Conservation (phyloP, 1,140 invertebrate genomes). For the Papilio xuthus region DNA sequence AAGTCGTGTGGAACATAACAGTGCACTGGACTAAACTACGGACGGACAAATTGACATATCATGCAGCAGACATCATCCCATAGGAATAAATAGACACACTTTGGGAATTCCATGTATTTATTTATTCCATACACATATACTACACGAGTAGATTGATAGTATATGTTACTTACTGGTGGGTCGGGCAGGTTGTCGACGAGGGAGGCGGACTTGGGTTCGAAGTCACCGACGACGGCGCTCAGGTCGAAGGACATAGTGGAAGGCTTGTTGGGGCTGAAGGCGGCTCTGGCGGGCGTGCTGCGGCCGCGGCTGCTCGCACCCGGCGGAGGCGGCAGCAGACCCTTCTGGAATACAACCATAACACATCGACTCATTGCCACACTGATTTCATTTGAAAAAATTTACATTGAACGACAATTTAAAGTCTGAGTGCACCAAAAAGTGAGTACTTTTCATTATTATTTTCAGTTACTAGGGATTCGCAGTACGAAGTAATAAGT, state of each 20-base stretch:
- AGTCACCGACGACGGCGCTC: conserved; percentile 63
- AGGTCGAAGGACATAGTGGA: conserved; percentile 67
- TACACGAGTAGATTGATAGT: not conserved
- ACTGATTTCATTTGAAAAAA: too few species aligned
- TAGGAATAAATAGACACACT: conserved; percentile 2
- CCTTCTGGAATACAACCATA: conserved; percentile 60
- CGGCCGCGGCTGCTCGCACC: conserved; percentile 66
- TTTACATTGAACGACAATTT: too few species aligned
- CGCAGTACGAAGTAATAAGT: not conserved
- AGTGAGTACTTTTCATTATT: not conserved
- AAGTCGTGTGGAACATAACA: not conserved
- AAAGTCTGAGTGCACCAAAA: too few species aligned
- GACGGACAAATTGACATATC: not conserved
- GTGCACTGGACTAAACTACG: not conserved
- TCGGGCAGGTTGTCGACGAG: conserved; percentile 62
- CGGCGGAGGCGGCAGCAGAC: conserved; percentile 85
- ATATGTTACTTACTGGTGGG: conserved; percentile 47
- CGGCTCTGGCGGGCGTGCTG: conserved; percentile 69
- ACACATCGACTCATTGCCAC: too few species aligned
- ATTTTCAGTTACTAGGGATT: not conserved
- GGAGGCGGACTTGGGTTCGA: conserved; percentile 56
- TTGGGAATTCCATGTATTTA: not conserved
- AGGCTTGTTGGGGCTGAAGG: conserved; percentile 77
- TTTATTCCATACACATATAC: conserved; percentile 27
- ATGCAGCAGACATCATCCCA: conserved; percentile 1